Conservation (phyloP, 2,113 vertebrate genomes). For the Calypte anna region DNA sequence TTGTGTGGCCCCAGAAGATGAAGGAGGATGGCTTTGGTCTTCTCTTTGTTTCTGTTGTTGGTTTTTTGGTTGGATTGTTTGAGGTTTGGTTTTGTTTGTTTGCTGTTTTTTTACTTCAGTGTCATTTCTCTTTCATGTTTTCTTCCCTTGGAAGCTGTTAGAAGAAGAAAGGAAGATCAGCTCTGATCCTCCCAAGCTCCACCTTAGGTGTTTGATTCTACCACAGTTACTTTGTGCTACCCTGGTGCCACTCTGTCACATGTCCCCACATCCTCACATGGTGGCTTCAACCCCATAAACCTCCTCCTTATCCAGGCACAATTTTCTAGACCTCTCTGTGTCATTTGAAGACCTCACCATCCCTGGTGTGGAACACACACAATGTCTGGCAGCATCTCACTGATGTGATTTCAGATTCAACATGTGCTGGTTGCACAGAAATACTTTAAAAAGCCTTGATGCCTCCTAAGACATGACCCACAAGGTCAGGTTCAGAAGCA, state of each 20-base stretch:
- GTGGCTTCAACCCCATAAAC: not conserved
- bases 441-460: not conserved
- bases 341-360: not conserved
- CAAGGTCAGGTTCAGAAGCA: not conserved
- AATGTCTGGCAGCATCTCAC: not conserved
- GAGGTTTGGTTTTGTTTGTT: no score
- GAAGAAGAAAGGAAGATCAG: not conserved
- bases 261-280: not conserved
- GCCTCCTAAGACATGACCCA: not conserved
- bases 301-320: not conserved
- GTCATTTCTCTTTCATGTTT: not conserved
- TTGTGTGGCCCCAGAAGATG: not conserved
- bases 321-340: not conserved
- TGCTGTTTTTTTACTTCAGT: not conserved
- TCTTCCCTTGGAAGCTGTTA: not conserved
- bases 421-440: not conserved
- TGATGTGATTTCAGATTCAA: not conserved
- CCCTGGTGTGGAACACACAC: not conserved
- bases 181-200: not conserved
- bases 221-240: not conserved
- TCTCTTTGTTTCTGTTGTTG: no score
- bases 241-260: not conserved
- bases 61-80: not conserved
- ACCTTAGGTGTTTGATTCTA: not conserved
- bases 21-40: not conserved